Evolutionary conservation across 1,140 invertebrate species (phyloP).

Genomic region (Mercenaria mercenaria): DNA sequence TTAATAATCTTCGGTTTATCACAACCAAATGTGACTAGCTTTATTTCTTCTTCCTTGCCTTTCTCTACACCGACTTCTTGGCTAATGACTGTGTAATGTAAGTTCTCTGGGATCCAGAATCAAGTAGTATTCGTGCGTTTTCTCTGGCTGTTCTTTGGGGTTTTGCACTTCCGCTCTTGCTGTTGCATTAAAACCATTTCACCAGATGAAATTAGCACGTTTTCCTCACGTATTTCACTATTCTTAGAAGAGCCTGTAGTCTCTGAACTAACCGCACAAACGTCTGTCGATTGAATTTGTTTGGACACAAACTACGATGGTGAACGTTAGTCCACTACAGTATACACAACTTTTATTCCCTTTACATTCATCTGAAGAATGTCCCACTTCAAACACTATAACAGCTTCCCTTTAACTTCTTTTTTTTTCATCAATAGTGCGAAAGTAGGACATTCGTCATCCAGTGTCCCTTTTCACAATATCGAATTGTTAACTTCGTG

Average conservation of each 20-base stretch:
- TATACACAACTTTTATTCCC: slow-evolving; percentile 22
- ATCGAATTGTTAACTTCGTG: too few species aligned
- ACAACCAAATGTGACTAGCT: slow-evolving; percentile 25
- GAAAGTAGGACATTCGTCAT: slow-evolving; percentile 23
- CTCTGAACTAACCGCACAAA: neutral
- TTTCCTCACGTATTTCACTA: neutral
- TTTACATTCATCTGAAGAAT: neutral
- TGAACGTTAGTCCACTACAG: slow-evolving; percentile 44
- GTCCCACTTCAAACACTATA: neutral
- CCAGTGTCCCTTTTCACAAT: too few species aligned
- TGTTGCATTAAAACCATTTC: slow-evolving; percentile 35
- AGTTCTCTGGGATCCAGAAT: slow-evolving; percentile 11
- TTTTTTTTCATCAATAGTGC: neutral
- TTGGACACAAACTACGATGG: slow-evolving; percentile 35
- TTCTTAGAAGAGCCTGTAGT: neutral
- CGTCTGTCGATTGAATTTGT: neutral
- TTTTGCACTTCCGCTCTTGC: neutral
- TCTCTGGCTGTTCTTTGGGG: neutral
- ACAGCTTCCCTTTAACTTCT: neutral
- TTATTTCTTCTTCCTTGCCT: too few species aligned
- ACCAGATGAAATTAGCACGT: neutral
- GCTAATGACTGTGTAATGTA: neutral
- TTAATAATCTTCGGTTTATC: too few species aligned
- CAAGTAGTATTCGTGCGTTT: neutral
- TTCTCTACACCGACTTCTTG: neutral